phyloP scores from a whole-genome alignment of 2,113 vertebrate genomes.

The Meleagris gallopavo region DNA sequence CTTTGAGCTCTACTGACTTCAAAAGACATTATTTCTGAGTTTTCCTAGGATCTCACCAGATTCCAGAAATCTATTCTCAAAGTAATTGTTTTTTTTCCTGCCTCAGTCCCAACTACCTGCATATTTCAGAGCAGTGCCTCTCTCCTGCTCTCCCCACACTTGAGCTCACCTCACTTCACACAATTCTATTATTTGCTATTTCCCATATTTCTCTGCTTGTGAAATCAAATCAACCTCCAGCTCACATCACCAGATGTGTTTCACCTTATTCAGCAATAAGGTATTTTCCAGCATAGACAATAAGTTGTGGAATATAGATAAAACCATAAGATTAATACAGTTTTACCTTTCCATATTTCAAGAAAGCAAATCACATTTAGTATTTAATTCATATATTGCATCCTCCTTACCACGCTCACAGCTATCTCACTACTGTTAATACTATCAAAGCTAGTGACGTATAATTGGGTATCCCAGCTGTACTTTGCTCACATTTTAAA shows the following conservation, averaged over 20 bases:
- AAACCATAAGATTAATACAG: slow-evolving; percentile 4
- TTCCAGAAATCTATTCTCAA: background rate
- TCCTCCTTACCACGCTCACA: background rate
- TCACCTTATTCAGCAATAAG: background rate
- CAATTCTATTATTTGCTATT: background rate
- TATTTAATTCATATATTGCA: background rate
- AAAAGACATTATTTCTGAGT: background rate
- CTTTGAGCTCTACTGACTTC: background rate
- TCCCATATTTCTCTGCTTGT: background rate
- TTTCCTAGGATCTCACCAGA: background rate
- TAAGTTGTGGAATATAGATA: background rate
- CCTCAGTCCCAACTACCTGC: background rate
- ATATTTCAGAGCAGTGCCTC: rapidly evolving
- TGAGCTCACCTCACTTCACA: background rate
- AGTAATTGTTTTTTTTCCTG: background rate
- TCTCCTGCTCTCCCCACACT: background rate
- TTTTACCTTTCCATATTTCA: slow-evolving; percentile 2
- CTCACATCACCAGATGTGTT: background rate
- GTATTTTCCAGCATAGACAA: background rate
- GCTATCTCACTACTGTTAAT: background rate
- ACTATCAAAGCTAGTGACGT: background rate
- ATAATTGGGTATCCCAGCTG: background rate
- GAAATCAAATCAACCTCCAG: background rate
- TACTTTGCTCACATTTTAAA: background rate
- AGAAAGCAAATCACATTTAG: slow-evolving; percentile 24